These are phyloP conservation scores for Huso huso DNA, from an alignment of 2,797 vertebrate species.

Conservation along the genomic window DNA sequence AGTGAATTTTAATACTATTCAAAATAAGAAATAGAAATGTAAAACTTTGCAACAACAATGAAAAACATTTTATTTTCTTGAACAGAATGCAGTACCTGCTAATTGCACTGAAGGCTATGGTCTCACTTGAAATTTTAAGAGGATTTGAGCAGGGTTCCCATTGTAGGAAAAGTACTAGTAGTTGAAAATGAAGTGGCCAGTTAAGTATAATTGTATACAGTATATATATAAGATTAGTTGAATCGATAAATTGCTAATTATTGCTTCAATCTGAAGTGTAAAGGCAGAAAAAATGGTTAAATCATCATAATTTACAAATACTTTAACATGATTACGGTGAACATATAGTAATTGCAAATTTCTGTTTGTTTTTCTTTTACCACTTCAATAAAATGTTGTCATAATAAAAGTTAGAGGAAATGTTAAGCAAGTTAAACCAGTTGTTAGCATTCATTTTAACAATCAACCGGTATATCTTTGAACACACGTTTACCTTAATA, in stretches of 20 bases:
- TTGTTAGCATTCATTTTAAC: no score
- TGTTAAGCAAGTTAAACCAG: no score
- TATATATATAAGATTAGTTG: not conserved
- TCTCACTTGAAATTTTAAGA: constrained; percentile 3
- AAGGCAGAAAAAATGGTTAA: not conserved
- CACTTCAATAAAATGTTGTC: not conserved
- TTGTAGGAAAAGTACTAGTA: not conserved
- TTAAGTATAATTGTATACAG: not conserved
- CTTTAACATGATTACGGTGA: not conserved
- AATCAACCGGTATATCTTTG: no score
- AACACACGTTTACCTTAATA: no score
- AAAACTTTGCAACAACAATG: not conserved
- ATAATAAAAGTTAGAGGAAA: not conserved
- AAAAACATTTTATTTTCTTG: not conserved
- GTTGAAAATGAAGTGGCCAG: not conserved
- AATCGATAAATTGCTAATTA: not conserved
- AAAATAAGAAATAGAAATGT: not conserved
- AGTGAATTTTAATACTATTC: not conserved
- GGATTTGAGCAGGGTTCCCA: not conserved
- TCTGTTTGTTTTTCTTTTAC: not conserved
- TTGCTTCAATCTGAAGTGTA: not conserved
- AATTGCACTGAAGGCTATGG: not conserved
- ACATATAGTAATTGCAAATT: not conserved
- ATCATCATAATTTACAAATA: not conserved
- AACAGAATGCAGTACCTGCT: not conserved